phyloP scores from a whole-genome alignment of 2,113 vertebrate species.

The Cynoglossus semilaevis region DNA sequence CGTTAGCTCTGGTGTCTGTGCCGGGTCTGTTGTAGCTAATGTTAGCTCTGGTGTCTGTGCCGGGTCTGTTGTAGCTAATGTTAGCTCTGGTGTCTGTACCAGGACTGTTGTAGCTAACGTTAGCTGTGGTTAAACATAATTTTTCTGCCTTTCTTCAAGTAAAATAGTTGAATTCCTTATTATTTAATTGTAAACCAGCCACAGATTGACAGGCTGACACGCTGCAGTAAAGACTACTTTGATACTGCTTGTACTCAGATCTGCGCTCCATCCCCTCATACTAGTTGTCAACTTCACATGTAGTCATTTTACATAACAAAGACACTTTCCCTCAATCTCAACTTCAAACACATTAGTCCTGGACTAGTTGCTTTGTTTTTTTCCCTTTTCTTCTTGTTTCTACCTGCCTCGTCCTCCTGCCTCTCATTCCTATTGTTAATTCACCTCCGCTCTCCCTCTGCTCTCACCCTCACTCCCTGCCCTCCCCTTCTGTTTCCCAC shows the following conservation, averaged over 20 bases:
- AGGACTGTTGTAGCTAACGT: no score
- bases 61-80: no score
- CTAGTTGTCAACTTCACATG: conserved; percentile 51
- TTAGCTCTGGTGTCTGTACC: no score
- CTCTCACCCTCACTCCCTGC: conserved; percentile 34
- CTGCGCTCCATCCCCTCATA: conserved; percentile 39
- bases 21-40: no score
- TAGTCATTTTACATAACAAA: conserved; percentile 66
- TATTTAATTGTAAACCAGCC: conserved; percentile 46
- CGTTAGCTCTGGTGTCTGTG: no score
- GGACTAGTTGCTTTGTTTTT: conserved; percentile 22
- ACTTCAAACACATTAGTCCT: conserved; percentile 49
- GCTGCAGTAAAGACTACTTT: conserved; percentile 57
- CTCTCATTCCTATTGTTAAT: conserved; percentile 52
- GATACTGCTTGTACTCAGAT: conserved; percentile 50
- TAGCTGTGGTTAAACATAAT: no score
- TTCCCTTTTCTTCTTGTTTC: conserved; percentile 20
- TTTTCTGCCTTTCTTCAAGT: no score
- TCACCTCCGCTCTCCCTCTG: conserved; percentile 65
- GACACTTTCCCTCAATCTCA: conserved; percentile 56
- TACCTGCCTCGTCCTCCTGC: conserved; percentile 6
- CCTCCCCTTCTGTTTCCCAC: conserved; percentile 26
- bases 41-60: no score
- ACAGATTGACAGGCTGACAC: conserved; percentile 62
- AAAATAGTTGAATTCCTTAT: background rate